Evolutionary conservation across 2,113 vertebrate species (phyloP).

Genomic region (Geothlypis trichas): DNA sequence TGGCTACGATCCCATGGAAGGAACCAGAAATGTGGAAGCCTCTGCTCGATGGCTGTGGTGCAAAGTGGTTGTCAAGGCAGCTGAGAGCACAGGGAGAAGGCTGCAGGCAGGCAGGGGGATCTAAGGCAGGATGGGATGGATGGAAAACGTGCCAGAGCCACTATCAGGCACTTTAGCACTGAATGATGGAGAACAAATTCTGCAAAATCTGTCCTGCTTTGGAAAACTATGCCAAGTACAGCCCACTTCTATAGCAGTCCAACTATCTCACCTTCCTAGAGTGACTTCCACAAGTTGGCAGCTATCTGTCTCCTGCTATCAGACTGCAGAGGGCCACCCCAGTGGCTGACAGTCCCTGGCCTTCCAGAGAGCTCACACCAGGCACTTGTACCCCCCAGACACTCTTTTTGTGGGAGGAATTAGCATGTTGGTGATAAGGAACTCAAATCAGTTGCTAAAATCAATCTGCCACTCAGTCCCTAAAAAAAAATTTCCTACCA

Average conservation of each 20-base stretch:
- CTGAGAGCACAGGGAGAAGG: neutral
- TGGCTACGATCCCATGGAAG: neutral
- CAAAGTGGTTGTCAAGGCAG: constrained; percentile 2
- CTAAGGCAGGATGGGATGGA: neutral
- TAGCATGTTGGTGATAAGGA: neutral
- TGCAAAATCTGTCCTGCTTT: constrained; percentile 41
- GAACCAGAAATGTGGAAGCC: neutral
- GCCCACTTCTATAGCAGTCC: neutral
- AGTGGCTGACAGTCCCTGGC: neutral
- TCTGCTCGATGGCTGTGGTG: neutral
- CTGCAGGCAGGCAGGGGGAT: neutral
- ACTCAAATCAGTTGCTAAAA: neutral
- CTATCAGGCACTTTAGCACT: constrained; percentile 6
- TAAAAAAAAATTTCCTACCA: neutral
- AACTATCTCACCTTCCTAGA: constrained; percentile 22
- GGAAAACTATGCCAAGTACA: neutral
- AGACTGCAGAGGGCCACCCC: neutral
- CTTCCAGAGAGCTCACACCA: neutral
- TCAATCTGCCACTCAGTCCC: neutral
- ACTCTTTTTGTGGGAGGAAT: neutral
- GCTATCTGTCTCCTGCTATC: neutral
- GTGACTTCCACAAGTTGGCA: neutral
- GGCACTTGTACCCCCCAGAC: neutral
- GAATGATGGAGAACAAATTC: constrained; percentile 32
- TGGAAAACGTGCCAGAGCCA: neutral